Conservation (phyloP, 2,888 invertebrate genomes). For the Platyscelio sp. region DNA sequence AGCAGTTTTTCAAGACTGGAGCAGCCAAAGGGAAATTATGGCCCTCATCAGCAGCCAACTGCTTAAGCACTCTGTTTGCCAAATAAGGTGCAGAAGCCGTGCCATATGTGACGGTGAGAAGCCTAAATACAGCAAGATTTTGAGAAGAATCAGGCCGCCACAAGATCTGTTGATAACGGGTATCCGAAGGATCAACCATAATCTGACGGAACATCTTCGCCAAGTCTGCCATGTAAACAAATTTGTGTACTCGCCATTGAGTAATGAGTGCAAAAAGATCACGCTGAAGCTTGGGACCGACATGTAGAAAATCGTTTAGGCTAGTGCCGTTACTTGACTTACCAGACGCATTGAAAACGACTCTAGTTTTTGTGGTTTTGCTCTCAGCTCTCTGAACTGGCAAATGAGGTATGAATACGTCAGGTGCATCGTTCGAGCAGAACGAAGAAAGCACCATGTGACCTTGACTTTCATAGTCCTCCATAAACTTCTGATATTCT, state of each 20-base stretch:
- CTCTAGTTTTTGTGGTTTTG: constrained; percentile 39
- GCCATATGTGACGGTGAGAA: neutral
- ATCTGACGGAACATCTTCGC: constrained; percentile 15
- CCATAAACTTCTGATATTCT: constrained; percentile 71
- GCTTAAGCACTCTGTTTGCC: constrained; percentile 1
- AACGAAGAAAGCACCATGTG: constrained; percentile 30
- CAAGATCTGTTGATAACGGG: neutral
- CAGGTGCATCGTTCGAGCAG: neutral
- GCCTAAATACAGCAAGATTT: neutral
- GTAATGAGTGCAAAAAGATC: constrained; percentile 15
- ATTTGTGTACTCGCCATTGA: neutral
- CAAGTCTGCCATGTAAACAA: neutral
- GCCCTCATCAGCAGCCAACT: neutral
- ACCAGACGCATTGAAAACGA: constrained; percentile 59
- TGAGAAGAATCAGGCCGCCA: neutral
- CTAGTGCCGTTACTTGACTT: constrained; percentile 36
- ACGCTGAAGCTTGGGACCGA: constrained; percentile 33
- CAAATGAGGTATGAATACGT: constrained; percentile 43
- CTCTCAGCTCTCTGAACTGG: constrained; percentile 45
- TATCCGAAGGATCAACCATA: neutral
- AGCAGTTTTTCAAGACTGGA: neutral
- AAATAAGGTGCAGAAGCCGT: neutral
- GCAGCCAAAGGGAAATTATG: neutral
- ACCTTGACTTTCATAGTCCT: constrained; percentile 59
- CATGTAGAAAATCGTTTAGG: constrained; percentile 43